phyloP scores from a whole-genome alignment of 37 sponge, comb jelly and placozoan species.

The Mnemiopsis leidyi region DNA sequence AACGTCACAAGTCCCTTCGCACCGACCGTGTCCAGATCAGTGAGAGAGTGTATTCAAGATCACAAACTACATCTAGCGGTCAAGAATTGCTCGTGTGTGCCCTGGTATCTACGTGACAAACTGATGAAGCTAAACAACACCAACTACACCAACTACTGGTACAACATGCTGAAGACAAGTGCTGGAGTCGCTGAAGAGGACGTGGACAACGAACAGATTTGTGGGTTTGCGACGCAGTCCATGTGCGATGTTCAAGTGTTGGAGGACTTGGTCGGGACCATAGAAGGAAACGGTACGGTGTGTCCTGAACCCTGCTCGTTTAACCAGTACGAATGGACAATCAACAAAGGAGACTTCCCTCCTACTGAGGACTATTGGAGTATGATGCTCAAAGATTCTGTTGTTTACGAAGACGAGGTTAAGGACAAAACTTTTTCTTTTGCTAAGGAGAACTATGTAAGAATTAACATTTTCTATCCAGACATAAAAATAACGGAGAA shows the following conservation, averaged over 20 bases:
- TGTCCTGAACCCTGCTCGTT: constrained; percentile 2
- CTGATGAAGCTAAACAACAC: neutral
- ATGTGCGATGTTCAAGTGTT: neutral
- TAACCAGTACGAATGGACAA: neutral
- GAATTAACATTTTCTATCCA: neutral
- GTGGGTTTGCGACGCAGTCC: neutral
- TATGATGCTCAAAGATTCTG: neutral
- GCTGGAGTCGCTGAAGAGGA: neutral
- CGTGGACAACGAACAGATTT: neutral
- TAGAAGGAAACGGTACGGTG: neutral
- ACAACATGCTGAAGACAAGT: neutral
- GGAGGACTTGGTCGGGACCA: neutral
- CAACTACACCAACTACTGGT: neutral
- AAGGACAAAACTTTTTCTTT: neutral
- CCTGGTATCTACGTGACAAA: constrained; percentile 6
- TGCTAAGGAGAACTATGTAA: neutral
- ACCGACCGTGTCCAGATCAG: neutral
- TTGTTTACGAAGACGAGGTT: neutral
- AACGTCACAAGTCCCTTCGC: neutral
- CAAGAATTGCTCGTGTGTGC: neutral
- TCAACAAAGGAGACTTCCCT: neutral
- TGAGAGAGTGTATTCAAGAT: neutral
- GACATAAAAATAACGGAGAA: neutral
- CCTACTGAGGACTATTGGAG: neutral
- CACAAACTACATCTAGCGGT: neutral